Base-by-base conservation (phyloP, 2,888 invertebrate genomes). In the Adelphocoris suturalis region DNA sequence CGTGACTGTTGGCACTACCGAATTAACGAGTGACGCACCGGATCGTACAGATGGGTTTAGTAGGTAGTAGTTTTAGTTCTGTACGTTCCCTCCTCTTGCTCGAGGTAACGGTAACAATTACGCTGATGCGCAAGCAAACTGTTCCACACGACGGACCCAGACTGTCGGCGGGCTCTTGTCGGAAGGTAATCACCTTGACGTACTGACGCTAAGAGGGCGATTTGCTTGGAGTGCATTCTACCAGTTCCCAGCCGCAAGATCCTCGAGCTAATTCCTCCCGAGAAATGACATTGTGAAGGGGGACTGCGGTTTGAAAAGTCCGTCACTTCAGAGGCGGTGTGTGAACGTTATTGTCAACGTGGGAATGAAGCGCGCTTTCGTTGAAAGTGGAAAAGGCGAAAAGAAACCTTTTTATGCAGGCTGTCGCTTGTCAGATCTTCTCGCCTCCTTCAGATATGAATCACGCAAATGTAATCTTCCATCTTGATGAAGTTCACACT, bases 371-470 rank as follows among this genome's bases (percentile, higher is more conserved):
- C n/a, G 68, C 11, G 68, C 68, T 23, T 68, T 68, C 27, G 19
- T 61, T 61, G 23, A 9, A 27, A 68, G 19, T 23, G 68, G 68
- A 68, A 61, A 52, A 3, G 52, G 52, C 52, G 68, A 23, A 12
- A 68, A 27, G 68, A 57, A 68, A 68, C 27, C 13, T 27, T 61
- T 68, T 68, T 68, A 68, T 68, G 68, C 68, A 68, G 23, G 68
- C 23, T 19, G 61, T 61, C 61, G 11, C 19, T 68, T 23, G 68
- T 68, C 68, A 23, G 68, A 68, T 68, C 68, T 68, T 68, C 23
- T 23, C 68, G 68, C 68, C 68, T 68, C 9, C 68, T 68, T 12
- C 13, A n/a, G 23, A 68, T 23, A 9, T 27, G 68, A 68, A 68
- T 68, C 68, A 27, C 19, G 19, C 11, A 23, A 23, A 68, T 37